These are phyloP conservation scores for Saxidomus purpurata DNA, from an alignment of 1,140 invertebrate species.

Conservation along the genomic window DNA sequence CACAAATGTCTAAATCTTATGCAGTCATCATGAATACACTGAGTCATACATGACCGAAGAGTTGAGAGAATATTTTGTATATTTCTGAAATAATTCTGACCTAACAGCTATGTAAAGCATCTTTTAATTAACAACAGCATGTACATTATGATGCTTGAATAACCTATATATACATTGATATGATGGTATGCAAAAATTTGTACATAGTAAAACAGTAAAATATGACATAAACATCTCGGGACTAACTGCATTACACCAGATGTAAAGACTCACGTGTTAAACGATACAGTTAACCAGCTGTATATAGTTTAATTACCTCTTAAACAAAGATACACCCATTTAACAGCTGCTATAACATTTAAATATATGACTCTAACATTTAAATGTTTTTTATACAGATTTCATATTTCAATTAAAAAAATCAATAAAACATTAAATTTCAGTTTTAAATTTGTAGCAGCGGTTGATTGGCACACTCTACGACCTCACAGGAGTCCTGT, in stretches of 20 bases:
- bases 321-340: not conserved
- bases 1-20: conserved; percentile 30
- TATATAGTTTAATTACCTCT: not conserved
- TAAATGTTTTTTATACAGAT: too few relatives aligned
- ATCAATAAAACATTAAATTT: too few relatives aligned
- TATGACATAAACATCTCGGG: not conserved
- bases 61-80: too few relatives aligned
- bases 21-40: not conserved
- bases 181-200: not conserved
- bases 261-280: not conserved
- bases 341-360: not conserved
- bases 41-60: not conserved
- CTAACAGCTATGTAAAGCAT: too few relatives aligned
- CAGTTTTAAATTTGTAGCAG: too few relatives aligned
- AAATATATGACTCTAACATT: not conserved
- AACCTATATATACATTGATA: too few relatives aligned
- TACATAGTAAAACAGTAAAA: not conserved
- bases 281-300: not conserved
- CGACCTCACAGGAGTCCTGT: not conserved
- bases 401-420: too few relatives aligned
- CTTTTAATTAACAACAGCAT: too few relatives aligned
- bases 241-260: not conserved
- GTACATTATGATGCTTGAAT: too few relatives aligned
- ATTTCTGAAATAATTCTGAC: too few relatives aligned
- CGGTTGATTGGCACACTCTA: not conserved